Evolutionary conservation across 2,888 invertebrate genomes (phyloP).

Genomic region (Alloplasta piceator): DNA sequence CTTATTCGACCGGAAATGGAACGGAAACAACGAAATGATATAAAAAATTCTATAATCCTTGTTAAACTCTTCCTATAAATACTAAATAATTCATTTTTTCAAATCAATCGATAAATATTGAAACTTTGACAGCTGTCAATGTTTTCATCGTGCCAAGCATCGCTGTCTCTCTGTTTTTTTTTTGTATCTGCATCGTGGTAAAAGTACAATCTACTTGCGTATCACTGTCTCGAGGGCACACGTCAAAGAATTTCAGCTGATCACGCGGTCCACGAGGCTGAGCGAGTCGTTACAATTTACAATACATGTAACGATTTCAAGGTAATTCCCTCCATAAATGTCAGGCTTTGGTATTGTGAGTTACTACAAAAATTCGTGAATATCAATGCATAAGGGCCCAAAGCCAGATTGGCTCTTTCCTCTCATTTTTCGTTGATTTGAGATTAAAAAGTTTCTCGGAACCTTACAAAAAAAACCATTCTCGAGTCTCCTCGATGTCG

Average conservation of each 20-base stretch:
- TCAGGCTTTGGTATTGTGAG: conserved; percentile 21
- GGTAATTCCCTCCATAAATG: conserved; percentile 23
- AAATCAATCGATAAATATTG: background rate
- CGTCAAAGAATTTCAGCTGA: conserved; percentile 38
- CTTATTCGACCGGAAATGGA: too few relatives aligned
- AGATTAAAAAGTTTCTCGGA: conserved; percentile 37
- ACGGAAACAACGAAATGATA: too few relatives aligned
- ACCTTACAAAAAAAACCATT: conserved; percentile 38
- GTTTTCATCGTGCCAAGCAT: background rate
- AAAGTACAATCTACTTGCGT: conserved; percentile 29
- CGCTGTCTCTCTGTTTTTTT: background rate
- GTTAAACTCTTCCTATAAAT: background rate
- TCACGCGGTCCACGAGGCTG: conserved; percentile 48
- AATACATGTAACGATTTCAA: conserved; percentile 36
- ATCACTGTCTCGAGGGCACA: conserved; percentile 30
- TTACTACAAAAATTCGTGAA: conserved; percentile 35
- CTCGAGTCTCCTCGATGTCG: conserved; percentile 18
- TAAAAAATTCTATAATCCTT: too few relatives aligned
- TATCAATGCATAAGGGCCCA: conserved; percentile 27
- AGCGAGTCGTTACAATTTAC: conserved; percentile 10
- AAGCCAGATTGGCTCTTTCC: conserved; percentile 32
- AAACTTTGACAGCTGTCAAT: too few relatives aligned
- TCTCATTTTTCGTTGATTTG: background rate
- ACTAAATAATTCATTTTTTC: background rate
- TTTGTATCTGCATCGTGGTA: conserved; percentile 15